These are phyloP conservation scores for Goniozus legneri DNA, from an alignment of 1,140 invertebrate species.

Conservation along the genomic window DNA sequence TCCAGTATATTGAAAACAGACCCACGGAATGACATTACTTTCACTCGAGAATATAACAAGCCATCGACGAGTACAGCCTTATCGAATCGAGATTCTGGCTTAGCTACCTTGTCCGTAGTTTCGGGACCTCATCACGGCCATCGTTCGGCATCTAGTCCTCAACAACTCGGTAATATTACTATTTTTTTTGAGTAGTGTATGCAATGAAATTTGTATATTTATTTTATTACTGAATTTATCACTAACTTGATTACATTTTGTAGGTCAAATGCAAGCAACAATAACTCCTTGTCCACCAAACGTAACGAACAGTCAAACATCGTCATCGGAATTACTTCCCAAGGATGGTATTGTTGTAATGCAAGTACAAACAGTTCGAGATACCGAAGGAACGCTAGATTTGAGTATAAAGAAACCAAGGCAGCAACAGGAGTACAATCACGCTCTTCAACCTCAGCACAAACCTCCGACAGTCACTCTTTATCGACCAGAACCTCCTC, in stretches of 20 bases:
- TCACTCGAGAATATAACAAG: slow-evolving; percentile 56
- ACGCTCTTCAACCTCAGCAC: slow-evolving; percentile 52
- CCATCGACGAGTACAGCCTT: slow-evolving; percentile 36
- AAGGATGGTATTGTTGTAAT: slow-evolving; percentile 64
- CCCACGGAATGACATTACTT: slow-evolving; percentile 55
- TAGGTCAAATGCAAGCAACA: slow-evolving; percentile 62
- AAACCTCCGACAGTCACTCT: slow-evolving; percentile 51
- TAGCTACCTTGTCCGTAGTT: slow-evolving; percentile 69
- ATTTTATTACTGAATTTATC: too few relatives aligned
- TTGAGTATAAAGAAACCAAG: slow-evolving; percentile 77
- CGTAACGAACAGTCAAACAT: slow-evolving; percentile 29
- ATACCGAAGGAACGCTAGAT: slow-evolving; percentile 64
- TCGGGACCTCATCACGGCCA: slow-evolving; percentile 45
- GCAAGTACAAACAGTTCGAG: slow-evolving; percentile 55
- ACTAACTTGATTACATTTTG: too few relatives aligned
- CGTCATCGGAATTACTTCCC: slow-evolving; percentile 28
- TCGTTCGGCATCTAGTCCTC: slow-evolving; percentile 45
- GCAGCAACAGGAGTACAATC: slow-evolving; percentile 55
- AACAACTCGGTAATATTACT: slow-evolving; percentile 47
- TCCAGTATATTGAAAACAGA: slow-evolving; percentile 63
- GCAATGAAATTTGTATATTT: too few relatives aligned
- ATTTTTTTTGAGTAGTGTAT: too few relatives aligned
- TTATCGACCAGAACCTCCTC: slow-evolving; percentile 44
- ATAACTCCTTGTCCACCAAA: slow-evolving; percentile 61
- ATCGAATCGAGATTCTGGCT: slow-evolving; percentile 54